Evolutionary conservation across 2,113 vertebrate species (phyloP), one percentile per base, ranked within the genome.

Genomic region (Beaufortia kweichowensis): DNA sequence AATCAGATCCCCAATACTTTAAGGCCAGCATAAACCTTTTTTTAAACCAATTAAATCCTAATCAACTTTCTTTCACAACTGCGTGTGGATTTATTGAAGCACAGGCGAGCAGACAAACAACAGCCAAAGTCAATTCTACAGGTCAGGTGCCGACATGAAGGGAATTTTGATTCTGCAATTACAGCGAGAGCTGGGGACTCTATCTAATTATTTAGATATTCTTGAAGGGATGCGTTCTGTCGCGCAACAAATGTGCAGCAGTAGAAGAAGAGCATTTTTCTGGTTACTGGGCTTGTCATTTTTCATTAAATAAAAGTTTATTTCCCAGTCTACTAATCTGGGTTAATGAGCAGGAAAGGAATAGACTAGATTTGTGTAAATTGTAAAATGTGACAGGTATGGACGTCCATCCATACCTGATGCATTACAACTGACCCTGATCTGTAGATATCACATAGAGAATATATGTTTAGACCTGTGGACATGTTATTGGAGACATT

Each of bases 301-400:
- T 78, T 72, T 77, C 74, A 82, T 84, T 84, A 80, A 78, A 61
- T 75, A 59, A 28, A 57, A 60, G 65, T 63, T 66, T 79, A 80
- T 28, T 81, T 70, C 60, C 64, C 55, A 68, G 57, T 75, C 70
- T 78, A 69, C 69, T 75, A 39, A 64, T 79, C 72, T 75, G 39
- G 12, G 60, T 67, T 75, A 76, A 82, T 64, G 50, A 69, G 60
- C 29, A 71, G 28, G 60, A 70, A 76, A 24, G 24, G 69, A n/a
- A 43, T 19, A 35, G 11, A 28, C 28, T 61, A 6, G 10, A 73
- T 60, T 71, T 43, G 33, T 39, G 21, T 21, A 17, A 19, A 29
- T 5, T 11, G 24, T 43, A 61, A 74, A 69, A 55, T 69, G 24
- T 68, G 43, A 68, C 10, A 50, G 29, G 53, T 31, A 55, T 1